Conservation (phyloP, 2,888 invertebrate genomes). For the Athripsodes cinereus region DNA sequence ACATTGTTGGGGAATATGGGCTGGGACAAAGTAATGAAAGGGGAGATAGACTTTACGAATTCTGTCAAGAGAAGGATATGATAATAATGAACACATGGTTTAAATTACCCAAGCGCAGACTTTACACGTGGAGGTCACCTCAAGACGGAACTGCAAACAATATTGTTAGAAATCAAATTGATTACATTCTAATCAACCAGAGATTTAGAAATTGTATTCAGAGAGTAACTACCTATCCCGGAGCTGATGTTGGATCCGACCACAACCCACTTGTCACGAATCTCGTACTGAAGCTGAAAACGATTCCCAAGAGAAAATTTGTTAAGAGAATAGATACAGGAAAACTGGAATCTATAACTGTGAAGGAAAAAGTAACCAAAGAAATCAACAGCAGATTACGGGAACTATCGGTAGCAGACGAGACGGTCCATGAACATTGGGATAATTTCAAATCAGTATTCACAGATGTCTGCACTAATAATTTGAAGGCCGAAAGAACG, state of each 20-base stretch:
- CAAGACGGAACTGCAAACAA: background rate
- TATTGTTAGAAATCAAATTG: background rate
- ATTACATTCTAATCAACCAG: background rate
- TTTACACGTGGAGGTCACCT: slow-evolving; percentile 4
- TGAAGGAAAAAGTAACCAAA: background rate
- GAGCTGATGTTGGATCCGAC: background rate
- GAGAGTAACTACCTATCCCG: background rate
- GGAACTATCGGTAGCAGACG: background rate
- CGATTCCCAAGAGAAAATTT: background rate
- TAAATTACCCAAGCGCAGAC: background rate
- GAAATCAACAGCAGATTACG: background rate
- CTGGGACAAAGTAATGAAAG: slow-evolving; percentile 3
- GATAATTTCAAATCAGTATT: background rate
- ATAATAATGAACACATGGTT: background rate
- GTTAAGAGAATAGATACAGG: background rate
- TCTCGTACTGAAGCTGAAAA: background rate
- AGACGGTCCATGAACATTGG: background rate
- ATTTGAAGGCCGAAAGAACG: background rate
- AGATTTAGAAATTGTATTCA: background rate
- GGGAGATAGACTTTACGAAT: background rate
- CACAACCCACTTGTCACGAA: background rate
- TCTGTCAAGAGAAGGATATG: background rate
- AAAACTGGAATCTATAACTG: background rate
- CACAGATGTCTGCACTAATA: background rate
- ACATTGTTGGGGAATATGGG: background rate